Evolutionary conservation across 1,140 invertebrate genomes (phyloP).

Genomic region (Drosophila pandora): DNA sequence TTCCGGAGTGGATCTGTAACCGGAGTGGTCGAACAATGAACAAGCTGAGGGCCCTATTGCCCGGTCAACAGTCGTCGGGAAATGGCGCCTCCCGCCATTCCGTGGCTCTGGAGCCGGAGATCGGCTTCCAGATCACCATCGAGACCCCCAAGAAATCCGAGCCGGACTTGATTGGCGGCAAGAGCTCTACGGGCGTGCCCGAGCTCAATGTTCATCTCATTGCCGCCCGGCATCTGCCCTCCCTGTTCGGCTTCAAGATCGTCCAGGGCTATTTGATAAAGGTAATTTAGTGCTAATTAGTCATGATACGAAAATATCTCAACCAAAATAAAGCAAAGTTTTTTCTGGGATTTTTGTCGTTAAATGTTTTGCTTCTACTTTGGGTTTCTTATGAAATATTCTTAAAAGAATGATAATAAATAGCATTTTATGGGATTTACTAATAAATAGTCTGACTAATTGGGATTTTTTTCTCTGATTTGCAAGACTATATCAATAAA

Average conservation of each 20-base stretch:
- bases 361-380: no score
- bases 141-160: slow-evolving; percentile 67
- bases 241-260: slow-evolving; percentile 88
- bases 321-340: not conserved
- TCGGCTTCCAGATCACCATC: slow-evolving; percentile 89
- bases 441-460: no score
- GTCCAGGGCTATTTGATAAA: slow-evolving; percentile 91
- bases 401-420: no score
- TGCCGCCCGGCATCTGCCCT: slow-evolving; percentile 89
- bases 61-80: slow-evolving; percentile 53
- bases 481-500: no score
- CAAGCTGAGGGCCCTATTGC: slow-evolving; percentile 70
- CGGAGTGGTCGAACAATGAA: slow-evolving; percentile 45
- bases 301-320: slow-evolving; percentile 21
- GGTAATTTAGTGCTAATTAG: slow-evolving; percentile 83
- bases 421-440: no score
- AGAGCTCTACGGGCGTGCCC: slow-evolving; percentile 32
- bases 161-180: slow-evolving; percentile 83
- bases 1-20: slow-evolving; percentile 17
- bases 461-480: no score
- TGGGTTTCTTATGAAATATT: no score
- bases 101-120: slow-evolving; percentile 87
- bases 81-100: slow-evolving; percentile 54
- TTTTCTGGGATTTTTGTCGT: not conserved
- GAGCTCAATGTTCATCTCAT: slow-evolving; percentile 88